Conservation (phyloP, 2,888 invertebrate species). For the Microdon myrmicae region DNA sequence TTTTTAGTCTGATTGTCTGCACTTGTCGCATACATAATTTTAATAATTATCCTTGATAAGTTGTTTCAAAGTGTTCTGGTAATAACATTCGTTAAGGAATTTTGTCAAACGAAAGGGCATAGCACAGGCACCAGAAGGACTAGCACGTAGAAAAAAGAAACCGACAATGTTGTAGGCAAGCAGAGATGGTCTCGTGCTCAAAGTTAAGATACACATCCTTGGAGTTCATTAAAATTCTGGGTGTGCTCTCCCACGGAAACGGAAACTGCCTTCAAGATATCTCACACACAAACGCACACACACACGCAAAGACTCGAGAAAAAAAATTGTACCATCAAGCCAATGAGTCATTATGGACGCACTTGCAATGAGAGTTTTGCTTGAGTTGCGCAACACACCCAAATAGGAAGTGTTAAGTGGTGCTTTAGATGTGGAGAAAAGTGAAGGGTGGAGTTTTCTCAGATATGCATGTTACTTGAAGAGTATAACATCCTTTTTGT, state of each 20-base stretch:
- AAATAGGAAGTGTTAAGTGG: too few relatives aligned
- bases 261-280: slow-evolving; percentile 26
- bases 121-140: background rate
- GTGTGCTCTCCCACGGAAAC: slow-evolving; percentile 29
- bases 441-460: too few relatives aligned
- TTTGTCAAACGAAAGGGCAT: slow-evolving; percentile 39
- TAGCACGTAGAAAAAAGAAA: background rate
- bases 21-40: slow-evolving; percentile 43
- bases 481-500: too few relatives aligned
- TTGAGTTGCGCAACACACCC: too few relatives aligned
- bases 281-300: too few relatives aligned
- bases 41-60: slow-evolving; percentile 52
- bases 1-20: slow-evolving; percentile 3
- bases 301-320: too few relatives aligned
- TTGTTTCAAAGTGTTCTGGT: slow-evolving; percentile 52
- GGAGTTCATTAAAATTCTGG: slow-evolving; percentile 49
- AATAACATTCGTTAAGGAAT: slow-evolving; percentile 51
- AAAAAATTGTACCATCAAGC: too few relatives aligned
- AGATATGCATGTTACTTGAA: too few relatives aligned
- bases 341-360: slow-evolving; percentile 44
- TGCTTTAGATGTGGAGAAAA: too few relatives aligned
- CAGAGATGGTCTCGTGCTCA: slow-evolving; percentile 16
- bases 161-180: background rate
- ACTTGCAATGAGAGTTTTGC: slow-evolving; percentile 32
- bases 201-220: slow-evolving; percentile 47